Percentiles rank a stretch among this genome's conserved stretches.
These are phyloP conservation scores for Habrosyne pyritoides DNA, from an alignment of 2,888 invertebrate genomes.

Conservation along the genomic window DNA sequence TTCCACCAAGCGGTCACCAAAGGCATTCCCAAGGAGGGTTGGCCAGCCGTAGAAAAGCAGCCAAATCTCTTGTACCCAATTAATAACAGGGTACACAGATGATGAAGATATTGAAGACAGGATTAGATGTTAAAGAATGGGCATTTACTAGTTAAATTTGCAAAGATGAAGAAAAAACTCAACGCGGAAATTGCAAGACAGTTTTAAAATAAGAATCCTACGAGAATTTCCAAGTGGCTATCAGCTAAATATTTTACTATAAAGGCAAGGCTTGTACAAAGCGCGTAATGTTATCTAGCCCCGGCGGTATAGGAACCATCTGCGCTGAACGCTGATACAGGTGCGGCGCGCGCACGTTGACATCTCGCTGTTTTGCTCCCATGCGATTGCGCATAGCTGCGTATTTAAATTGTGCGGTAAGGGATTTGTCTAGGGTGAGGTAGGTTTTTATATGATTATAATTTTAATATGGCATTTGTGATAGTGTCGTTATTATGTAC, in stretches of 20 bases:
- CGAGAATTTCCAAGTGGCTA: background rate
- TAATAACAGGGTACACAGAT: no score
- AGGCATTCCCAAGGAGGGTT: no score
- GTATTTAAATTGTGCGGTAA: background rate
- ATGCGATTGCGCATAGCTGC: slow-evolving; percentile 16
- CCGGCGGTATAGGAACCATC: background rate
- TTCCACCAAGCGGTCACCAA: no score
- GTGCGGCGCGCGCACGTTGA: background rate
- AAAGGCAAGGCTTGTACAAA: background rate
- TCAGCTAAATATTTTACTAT: background rate
- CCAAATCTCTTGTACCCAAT: no score
- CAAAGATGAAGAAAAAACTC: no score
- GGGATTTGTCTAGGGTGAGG: background rate
- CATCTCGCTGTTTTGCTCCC: slow-evolving; percentile 14
- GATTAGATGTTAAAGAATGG: no score
- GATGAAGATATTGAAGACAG: no score
- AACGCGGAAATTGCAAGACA: background rate
- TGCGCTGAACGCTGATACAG: background rate
- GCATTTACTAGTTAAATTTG: no score
- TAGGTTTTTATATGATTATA: background rate
- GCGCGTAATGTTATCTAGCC: background rate
- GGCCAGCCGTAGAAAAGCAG: no score
- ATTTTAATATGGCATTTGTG: no score
- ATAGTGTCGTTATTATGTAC: no score
- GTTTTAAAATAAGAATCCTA: background rate